These are phyloP conservation scores for Microplitis manilae DNA, from an alignment of 2,888 invertebrate species.

Conservation along the genomic window DNA sequence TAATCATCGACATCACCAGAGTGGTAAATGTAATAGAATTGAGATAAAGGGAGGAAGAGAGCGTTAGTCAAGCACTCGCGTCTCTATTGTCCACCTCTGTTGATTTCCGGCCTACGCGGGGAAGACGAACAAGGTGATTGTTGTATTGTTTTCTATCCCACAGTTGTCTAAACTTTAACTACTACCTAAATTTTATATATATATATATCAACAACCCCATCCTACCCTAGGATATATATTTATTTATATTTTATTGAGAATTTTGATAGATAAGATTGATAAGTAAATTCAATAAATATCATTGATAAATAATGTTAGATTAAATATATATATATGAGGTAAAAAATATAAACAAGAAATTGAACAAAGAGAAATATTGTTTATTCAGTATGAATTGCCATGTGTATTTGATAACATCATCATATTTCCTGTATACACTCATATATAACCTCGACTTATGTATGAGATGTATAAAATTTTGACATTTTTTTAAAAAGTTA, in stretches of 20 bases:
- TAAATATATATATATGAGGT: background rate
- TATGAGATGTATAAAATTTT: conserved; percentile 65
- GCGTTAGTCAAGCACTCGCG: conserved; percentile 32
- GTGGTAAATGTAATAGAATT: background rate
- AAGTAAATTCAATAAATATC: no score
- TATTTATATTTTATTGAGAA: no score
- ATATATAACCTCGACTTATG: conserved; percentile 70
- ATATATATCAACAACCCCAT: background rate
- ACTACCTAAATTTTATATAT: background rate
- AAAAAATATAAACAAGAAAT: background rate
- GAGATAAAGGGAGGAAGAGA: background rate
- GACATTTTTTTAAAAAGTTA: conserved; percentile 59
- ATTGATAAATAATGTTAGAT: no score
- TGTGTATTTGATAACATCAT: conserved; percentile 65
- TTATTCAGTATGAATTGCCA: conserved; percentile 52
- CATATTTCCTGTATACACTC: conserved; percentile 70
- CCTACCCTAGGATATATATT: no score
- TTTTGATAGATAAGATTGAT: no score
- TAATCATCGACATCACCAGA: conserved; percentile 8
- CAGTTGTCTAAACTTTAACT: conserved; percentile 22
- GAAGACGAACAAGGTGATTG: conserved; percentile 64
- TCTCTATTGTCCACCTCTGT: conserved; percentile 40
- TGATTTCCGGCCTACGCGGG: conserved; percentile 46
- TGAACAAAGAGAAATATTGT: conserved; percentile 15
- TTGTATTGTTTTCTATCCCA: conserved; percentile 68